A percentile compares a stretch with the other conserved stretches of the same genome.
These are phyloP conservation scores for Platycheirus albimanus DNA, from an alignment of 2,888 invertebrate genomes.

Conservation along the genomic window DNA sequence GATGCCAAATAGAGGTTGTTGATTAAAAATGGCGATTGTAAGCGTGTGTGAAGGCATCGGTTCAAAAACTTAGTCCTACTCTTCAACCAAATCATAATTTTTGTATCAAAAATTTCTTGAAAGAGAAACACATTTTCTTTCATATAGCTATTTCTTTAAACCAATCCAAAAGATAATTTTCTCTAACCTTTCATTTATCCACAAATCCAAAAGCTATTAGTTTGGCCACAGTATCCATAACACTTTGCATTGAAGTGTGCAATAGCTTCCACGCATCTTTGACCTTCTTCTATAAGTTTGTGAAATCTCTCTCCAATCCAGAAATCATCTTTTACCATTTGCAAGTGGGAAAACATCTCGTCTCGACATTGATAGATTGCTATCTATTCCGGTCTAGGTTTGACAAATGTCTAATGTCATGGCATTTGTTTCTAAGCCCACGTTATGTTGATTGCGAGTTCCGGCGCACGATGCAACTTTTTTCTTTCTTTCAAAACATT, in stretches of 20 bases:
- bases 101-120: too few relatives aligned
- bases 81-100: too few relatives aligned
- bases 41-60: too few relatives aligned
- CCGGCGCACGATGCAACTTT: slow-evolving; percentile 45
- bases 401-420: slow-evolving; percentile 69
- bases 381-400: slow-evolving; percentile 61
- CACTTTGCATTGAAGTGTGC: neutral
- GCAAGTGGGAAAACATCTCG: slow-evolving; percentile 40
- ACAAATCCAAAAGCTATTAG: neutral
- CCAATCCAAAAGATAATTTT: neutral
- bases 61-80: too few relatives aligned
- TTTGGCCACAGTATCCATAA: neutral
- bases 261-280: slow-evolving; percentile 22
- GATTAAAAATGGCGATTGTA: too few relatives aligned
- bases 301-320: slow-evolving; percentile 34
- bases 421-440: slow-evolving; percentile 63
- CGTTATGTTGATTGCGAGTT: slow-evolving; percentile 30
- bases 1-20: too few relatives aligned
- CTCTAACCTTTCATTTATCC: slow-evolving; percentile 9
- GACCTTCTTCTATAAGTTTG: too few relatives aligned
- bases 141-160: too few relatives aligned
- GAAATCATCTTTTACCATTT: slow-evolving; percentile 42
- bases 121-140: too few relatives aligned
- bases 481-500: slow-evolving; percentile 26
- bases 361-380: slow-evolving; percentile 66